Evolutionary conservation across 35 echinoderm and acorn worm species (phyloP).

Genomic region (Acanthaster planci): DNA sequence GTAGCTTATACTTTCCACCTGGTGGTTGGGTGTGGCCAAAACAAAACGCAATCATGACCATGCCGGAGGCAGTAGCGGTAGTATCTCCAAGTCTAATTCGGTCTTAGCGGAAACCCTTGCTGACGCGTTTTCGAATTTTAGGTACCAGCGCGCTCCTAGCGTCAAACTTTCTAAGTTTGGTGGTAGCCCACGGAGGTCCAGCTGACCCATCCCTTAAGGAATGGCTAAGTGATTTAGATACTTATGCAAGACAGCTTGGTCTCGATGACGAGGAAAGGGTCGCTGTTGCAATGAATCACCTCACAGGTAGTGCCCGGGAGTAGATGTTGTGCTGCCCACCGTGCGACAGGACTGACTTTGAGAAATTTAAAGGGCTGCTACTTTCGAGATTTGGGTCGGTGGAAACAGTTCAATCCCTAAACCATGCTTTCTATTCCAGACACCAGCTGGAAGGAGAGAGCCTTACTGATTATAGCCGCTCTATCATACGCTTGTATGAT

Average conservation of each 20-base stretch:
- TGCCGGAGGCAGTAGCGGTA: not conserved
- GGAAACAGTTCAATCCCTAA: constrained; percentile 18
- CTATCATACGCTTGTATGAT: not conserved
- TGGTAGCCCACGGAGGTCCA: not conserved
- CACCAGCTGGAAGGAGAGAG: constrained; percentile 10
- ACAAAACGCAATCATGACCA: not conserved
- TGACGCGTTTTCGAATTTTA: not conserved
- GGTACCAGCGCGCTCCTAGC: not conserved
- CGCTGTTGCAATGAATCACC: not conserved
- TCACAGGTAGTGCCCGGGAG: not conserved
- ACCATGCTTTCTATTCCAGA: constrained; percentile 8
- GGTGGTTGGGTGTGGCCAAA: not conserved
- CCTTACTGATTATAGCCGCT: constrained; percentile 2
- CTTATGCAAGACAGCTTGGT: not conserved
- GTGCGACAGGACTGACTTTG: not conserved
- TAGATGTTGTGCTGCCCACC: not conserved
- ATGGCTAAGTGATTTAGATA: not conserved
- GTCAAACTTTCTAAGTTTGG: not conserved
- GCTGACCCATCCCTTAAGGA: not conserved
- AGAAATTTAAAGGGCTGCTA: not conserved
- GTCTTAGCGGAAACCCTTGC: not conserved
- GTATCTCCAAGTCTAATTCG: not conserved
- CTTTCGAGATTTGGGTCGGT: not conserved
- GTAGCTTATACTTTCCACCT: too few relatives aligned
- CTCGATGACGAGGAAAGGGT: not conserved